These are phyloP conservation scores for Platorchestia sp. DNA, from an alignment of 1,140 invertebrate genomes.

Conservation along the genomic window DNA sequence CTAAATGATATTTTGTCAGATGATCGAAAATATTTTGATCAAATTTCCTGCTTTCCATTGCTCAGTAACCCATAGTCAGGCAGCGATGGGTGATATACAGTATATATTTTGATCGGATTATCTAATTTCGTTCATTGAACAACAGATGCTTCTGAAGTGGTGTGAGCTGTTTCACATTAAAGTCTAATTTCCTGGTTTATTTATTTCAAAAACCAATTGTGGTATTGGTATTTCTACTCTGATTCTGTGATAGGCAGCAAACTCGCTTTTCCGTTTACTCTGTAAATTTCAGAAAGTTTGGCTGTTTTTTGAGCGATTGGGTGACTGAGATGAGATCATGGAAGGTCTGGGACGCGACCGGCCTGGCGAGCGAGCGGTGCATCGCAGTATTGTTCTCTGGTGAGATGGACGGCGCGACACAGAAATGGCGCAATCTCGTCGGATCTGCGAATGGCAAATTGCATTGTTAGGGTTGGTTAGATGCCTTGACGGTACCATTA, in stretches of 20 bases:
- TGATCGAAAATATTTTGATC: too few relatives aligned
- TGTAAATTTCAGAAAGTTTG: not conserved
- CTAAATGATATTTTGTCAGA: not conserved
- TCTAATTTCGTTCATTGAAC: too few relatives aligned
- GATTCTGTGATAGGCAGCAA: not conserved
- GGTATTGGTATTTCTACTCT: not conserved
- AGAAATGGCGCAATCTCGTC: conserved; percentile 52
- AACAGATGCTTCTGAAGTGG: too few relatives aligned
- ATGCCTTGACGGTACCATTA: conserved; percentile 54
- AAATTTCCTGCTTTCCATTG: too few relatives aligned
- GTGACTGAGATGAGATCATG: not conserved
- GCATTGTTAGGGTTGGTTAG: conserved; percentile 53
- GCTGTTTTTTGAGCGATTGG: not conserved
- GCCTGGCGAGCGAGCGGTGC: not conserved
- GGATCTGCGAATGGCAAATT: conserved; percentile 54
- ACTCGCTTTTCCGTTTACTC: not conserved
- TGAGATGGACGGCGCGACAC: conserved; percentile 2
- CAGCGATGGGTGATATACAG: too few relatives aligned
- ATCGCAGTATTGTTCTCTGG: conserved; percentile 32
- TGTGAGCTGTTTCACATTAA: not conserved
- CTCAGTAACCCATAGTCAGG: too few relatives aligned
- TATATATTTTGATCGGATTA: too few relatives aligned
- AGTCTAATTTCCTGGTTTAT: not conserved
- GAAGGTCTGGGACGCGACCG: not conserved
- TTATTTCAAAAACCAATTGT: not conserved